These are phyloP conservation scores for Petroica traversi DNA, from an alignment of 2,113 vertebrate genomes.

Conservation along the genomic window DNA sequence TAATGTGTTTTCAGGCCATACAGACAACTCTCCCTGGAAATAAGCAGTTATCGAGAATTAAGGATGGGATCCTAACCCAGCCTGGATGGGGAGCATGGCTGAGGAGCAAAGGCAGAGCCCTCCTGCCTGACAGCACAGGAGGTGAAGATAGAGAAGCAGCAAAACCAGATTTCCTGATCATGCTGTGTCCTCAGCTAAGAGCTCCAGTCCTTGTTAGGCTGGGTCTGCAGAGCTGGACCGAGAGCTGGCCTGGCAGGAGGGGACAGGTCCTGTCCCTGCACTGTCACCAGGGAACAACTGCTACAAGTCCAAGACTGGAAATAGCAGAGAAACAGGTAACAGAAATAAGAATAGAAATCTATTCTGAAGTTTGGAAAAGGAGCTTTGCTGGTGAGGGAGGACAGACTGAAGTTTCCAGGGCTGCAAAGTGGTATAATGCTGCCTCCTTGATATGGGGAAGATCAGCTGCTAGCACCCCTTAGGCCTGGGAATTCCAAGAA, in stretches of 20 bases:
- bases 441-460: background rate
- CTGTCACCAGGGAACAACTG: background rate
- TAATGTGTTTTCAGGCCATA: background rate
- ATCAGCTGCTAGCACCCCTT: background rate
- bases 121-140: background rate
- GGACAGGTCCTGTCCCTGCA: background rate
- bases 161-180: background rate
- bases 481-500: background rate
- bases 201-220: rapidly evolving
- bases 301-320: background rate
- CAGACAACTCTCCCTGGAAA: background rate
- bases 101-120: background rate
- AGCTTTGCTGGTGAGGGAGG: background rate
- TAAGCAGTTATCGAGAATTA: background rate
- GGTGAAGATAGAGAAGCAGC: background rate
- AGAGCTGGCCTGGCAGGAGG: background rate
- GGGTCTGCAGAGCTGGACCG: background rate
- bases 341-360: background rate
- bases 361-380: background rate
- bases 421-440: background rate
- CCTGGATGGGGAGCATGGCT: background rate
- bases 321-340: background rate
- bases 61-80: background rate
- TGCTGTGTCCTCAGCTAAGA: background rate
- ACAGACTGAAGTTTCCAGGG: background rate